A percentile compares a stretch with the other conserved stretches of the same genome.
Evolutionary conservation across 2,797 vertebrate species (phyloP).

Genomic region (Argya squamiceps): DNA sequence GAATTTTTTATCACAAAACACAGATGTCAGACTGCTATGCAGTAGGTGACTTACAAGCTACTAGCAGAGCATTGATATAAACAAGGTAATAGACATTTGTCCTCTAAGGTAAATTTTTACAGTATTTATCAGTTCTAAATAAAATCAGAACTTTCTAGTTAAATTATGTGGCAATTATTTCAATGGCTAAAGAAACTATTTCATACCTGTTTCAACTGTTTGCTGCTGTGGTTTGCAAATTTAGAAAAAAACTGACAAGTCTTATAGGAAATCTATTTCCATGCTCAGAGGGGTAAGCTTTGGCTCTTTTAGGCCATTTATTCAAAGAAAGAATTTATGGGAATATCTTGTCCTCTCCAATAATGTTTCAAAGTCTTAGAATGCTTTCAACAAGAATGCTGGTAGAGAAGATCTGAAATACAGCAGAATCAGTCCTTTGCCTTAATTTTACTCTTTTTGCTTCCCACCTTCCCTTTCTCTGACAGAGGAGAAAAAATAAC

Average conservation of each 20-base stretch:
- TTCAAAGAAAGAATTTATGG: not conserved
- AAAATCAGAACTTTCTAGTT: not conserved
- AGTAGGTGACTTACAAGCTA: conserved; percentile 44
- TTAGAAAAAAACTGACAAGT: not conserved
- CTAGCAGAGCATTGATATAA: not conserved
- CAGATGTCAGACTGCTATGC: not conserved
- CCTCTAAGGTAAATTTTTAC: not conserved
- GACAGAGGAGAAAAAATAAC: not conserved
- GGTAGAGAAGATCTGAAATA: not conserved
- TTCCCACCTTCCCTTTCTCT: not conserved
- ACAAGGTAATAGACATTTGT: conserved; percentile 27
- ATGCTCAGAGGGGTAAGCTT: not conserved
- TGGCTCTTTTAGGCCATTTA: not conserved
- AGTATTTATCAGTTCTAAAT: conserved; percentile 25
- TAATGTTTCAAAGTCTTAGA: not conserved
- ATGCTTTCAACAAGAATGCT: not conserved
- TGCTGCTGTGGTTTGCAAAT: not conserved
- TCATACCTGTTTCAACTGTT: not conserved
- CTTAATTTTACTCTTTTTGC: not conserved
- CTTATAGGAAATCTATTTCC: not conserved
- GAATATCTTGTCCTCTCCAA: not conserved
- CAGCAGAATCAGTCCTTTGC: accelerated
- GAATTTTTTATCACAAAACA: not conserved
- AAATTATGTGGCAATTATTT: not conserved
- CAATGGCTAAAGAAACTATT: not conserved